phyloP scores from a whole-genome alignment of 2,797 vertebrate genomes.

The Sebastes kiyomatsui region DNA sequence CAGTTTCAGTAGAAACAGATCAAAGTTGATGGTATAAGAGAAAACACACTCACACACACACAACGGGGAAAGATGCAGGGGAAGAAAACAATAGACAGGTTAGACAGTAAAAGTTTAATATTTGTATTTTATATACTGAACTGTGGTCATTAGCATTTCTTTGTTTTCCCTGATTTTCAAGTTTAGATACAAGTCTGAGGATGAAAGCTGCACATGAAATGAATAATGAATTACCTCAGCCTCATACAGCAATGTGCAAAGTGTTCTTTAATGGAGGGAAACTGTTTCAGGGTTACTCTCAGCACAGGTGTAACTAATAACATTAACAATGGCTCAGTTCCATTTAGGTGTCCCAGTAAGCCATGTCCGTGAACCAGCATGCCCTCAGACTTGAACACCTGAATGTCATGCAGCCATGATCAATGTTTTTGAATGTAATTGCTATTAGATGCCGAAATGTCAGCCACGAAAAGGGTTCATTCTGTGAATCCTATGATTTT shows the following conservation, averaged over 20 bases:
- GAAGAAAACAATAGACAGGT: constrained; percentile 26
- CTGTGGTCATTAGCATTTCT: neutral
- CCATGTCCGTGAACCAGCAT: no score
- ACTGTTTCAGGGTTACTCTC: neutral
- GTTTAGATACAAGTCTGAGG: neutral
- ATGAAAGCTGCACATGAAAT: constrained; percentile 12
- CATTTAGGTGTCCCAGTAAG: neutral
- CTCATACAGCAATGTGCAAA: neutral
- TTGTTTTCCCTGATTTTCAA: neutral
- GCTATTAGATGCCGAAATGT: neutral
- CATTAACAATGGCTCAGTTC: neutral
- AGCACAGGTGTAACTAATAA: neutral
- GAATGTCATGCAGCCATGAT: neutral
- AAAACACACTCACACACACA: neutral
- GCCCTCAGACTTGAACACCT: no score
- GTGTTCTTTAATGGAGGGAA: neutral
- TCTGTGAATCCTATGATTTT: neutral
- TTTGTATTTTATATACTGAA: neutral
- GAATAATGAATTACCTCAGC: constrained; percentile 1
- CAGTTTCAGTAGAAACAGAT: constrained; percentile 53
- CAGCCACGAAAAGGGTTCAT: neutral
- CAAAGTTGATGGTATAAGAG: constrained; percentile 51
- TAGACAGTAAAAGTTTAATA: constrained; percentile 13
- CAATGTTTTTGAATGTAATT: neutral
- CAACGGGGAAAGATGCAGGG: neutral